A percentile compares a stretch with the other conserved stretches of the same genome.
Evolutionary conservation across 2,113 vertebrate genomes (phyloP).

Genomic region (Oryzias melastigma): DNA sequence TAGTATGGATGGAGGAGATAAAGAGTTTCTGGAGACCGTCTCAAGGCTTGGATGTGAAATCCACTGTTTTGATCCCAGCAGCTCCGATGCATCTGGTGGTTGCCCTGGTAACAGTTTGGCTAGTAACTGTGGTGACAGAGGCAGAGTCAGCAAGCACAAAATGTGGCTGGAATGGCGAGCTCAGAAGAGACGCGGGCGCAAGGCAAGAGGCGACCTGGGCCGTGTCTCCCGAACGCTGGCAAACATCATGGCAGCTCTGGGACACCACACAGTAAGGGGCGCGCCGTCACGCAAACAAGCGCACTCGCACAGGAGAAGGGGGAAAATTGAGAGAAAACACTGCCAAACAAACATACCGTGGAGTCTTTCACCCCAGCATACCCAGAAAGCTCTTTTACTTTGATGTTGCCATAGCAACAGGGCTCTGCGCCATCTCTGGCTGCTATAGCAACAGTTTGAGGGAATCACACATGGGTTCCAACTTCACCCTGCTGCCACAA

Average conservation of each 20-base stretch:
- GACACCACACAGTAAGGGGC: conserved; percentile 73
- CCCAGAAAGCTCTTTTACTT: conserved; percentile 66
- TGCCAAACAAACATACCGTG: conserved; percentile 63
- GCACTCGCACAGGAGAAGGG: conserved; percentile 8
- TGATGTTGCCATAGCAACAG: conserved; percentile 73
- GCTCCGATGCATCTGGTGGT: conserved; percentile 47
- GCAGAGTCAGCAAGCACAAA: conserved; percentile 64
- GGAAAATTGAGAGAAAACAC: conserved; percentile 34
- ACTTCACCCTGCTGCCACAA: conserved; percentile 61
- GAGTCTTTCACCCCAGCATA: conserved; percentile 61
- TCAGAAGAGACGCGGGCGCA: conserved; percentile 39
- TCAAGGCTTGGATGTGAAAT: conserved; percentile 67
- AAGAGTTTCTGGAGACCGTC: conserved; percentile 64
- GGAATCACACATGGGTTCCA: conserved; percentile 55
- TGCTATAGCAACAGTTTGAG: conserved; percentile 76
- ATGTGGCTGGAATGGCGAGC: conserved; percentile 78
- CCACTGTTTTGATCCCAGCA: conserved; percentile 76
- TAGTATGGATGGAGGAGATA: conserved; percentile 66
- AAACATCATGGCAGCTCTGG: conserved; percentile 73
- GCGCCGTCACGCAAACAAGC: conserved; percentile 6
- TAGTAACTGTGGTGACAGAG: conserved; percentile 55
- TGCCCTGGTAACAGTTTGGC: conserved; percentile 68
- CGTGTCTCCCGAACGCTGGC: conserved; percentile 67
- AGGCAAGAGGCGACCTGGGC: conserved; percentile 49
- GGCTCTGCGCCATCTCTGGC: conserved; percentile 72